Evolutionary conservation across 2,113 vertebrate genomes (phyloP), one percentile per base, ranked within the genome.

Genomic region (Paralichthys olivaceus): DNA sequence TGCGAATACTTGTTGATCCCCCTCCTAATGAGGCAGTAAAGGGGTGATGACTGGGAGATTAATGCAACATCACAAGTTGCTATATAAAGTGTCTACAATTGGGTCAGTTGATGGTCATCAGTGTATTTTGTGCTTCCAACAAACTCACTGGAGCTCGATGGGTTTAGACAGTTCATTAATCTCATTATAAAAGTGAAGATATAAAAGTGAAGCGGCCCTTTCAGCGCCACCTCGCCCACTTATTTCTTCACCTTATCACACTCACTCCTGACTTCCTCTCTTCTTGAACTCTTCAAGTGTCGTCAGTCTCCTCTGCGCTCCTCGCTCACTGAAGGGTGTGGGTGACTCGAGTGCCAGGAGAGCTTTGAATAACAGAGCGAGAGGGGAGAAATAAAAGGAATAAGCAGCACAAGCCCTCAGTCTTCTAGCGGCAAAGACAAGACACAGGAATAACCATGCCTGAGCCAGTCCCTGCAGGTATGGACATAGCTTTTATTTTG

Each of bases 371-470:
- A 89, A 87, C 86, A 75, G 81, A 77, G 72, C 56, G 72, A 79
- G 90, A 57, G 87, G 81, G 72, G 69, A 81, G 87, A 83, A 90
- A 92, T 91, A 93, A 90, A 92, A 92, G 88, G 88, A 92, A 90
- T 86, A 87, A 79, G 87, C 80, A 70, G 66, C 56, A 67, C 81
- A 51, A 70, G 80, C 76, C 59, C 68, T 66, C 89, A 91, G 89
- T 89, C 87, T 87, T 82, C 64, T 53, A 59, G 84, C 77, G 64
- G 84, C 83, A 81, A 79, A 79, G 72, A 69, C 80, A 61, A 89
- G 91, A 86, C 87, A 84, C 81, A 79, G 90, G 89, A 89, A 87
- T 90, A 93, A 89, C 83, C 88, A 93, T 93, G 92, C 87, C 91
- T 59, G 89, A 86, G 81, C 88, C 88, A 23, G 89, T 87, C 72